Evolutionary conservation across 2,797 vertebrate species (phyloP), one percentile per base, ranked within the genome.

Genomic region (Cryptoblepharus egeriae): DNA sequence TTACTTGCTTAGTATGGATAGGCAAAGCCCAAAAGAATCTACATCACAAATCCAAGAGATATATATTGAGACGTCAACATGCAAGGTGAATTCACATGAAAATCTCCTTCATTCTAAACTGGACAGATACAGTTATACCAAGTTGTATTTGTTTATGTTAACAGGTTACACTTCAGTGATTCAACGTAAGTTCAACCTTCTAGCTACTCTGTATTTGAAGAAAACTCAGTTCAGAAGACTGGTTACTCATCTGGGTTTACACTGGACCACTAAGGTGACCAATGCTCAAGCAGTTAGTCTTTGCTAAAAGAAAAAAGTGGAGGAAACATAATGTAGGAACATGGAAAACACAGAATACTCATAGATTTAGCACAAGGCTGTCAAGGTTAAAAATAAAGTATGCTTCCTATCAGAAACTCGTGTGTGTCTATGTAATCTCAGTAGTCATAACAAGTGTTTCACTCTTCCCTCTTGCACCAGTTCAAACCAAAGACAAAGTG

Each of bases 21-120:
- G 89, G 89, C 42, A 80, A 91, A 91, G 75, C 57, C 74, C 81
- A 89, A 93, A 78, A 88, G 79, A 82, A 85, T 75, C 77, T 85
- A 90, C 82, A 80, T 77, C 87, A 84, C 88, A 88, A 80, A 89
- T 77, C 26, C 20, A 89, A 93, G 78, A 89, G 80, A 82, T 84
- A 77, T 79, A 85, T 90, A 82, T 80, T 77, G 88, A 85, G 88
- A 88, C 79, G 89, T 73, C 30, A 63, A 67, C 42, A 58, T 39
- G n/a, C 22, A 69, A 74, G 20, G 24, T 58, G 11, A 73, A 35
- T 85, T 71, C 64, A 42, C 30, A 55, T 20, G 61, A 39, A 9
- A 26, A 39, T 32, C 28, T 85, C 42, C n/a, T 39, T 12, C 5
- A 24, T 22, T 15, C n/a, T 30, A 61, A 26, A 12, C 5, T 35